Conservation (phyloP, 1,140 invertebrate species). For the Calosoma granatense region DNA sequence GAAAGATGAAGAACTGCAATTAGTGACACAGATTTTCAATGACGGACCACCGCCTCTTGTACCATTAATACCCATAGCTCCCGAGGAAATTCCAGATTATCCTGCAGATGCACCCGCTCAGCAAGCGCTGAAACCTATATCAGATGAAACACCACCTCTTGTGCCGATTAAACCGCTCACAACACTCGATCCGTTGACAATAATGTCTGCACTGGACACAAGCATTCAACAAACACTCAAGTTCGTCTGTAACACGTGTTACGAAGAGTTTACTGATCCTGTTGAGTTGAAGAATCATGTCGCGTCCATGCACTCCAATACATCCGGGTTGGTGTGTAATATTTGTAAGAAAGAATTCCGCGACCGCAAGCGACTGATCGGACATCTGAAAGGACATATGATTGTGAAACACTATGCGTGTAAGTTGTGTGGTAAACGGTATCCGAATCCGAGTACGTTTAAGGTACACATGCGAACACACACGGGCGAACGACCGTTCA, state of each 20-base stretch:
- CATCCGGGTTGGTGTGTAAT: constrained; percentile 19
- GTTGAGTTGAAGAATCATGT: constrained; percentile 16
- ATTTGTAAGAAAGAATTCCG: constrained; percentile 26
- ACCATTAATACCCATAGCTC: constrained; percentile 17
- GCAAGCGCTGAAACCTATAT: constrained; percentile 11
- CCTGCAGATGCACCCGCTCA: constrained; percentile 13
- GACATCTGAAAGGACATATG: constrained; percentile 27
- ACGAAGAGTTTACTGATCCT: constrained; percentile 18
- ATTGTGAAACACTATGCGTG: constrained; percentile 22
- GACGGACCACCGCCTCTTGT: constrained; percentile 23
- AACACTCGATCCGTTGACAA: constrained; percentile 15
- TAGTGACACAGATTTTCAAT: constrained; percentile 10
- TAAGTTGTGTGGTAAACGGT: constrained; percentile 20
- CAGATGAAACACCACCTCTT: constrained; percentile 24
- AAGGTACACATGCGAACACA: constrained; percentile 21
- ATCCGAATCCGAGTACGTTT: constrained; percentile 19
- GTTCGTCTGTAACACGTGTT: constrained; percentile 19
- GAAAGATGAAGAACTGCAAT: not conserved
- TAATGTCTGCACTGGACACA: constrained; percentile 8
- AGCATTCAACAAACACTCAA: constrained; percentile 15
- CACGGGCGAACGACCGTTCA: constrained; percentile 16
- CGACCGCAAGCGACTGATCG: constrained; percentile 24
- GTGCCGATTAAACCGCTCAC: constrained; percentile 23
- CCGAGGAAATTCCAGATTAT: constrained; percentile 9
- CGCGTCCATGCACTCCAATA: not conserved